Evolutionary conservation across 2,888 invertebrate genomes (phyloP).

Genomic region (Atherix ibis): DNA sequence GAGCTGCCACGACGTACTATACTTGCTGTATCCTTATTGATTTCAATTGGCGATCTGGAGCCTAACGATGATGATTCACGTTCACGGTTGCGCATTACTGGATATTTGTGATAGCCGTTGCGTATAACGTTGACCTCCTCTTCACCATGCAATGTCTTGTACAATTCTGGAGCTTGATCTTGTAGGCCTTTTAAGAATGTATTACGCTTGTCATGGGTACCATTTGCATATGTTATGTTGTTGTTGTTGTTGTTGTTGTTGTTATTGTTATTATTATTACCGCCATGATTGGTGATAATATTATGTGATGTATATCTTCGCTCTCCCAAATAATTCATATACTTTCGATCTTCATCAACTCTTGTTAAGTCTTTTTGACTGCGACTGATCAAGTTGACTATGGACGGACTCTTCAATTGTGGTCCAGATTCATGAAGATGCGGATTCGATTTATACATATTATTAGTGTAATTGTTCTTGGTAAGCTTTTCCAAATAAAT

Average conservation of each 20-base stretch:
- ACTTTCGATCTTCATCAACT: conserved; percentile 31
- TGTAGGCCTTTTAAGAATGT: conserved; percentile 52
- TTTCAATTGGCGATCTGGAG: conserved; percentile 27
- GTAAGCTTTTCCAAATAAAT: conserved; percentile 29
- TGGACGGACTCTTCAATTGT: conserved; percentile 68
- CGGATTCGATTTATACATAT: conserved; percentile 61
- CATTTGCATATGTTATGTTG: conserved; percentile 12
- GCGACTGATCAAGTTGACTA: conserved; percentile 70
- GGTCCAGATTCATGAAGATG: conserved; percentile 58
- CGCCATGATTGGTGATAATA: no score
- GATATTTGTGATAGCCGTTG: conserved; percentile 26
- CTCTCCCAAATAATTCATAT: conserved; percentile 14
- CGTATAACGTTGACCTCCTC: conserved; percentile 33
- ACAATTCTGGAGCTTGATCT: conserved; percentile 55
- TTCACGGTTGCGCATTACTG: conserved; percentile 11
- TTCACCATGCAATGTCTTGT: conserved; percentile 52
- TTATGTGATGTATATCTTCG: conserved; percentile 11
- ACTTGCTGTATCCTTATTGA: conserved; percentile 30
- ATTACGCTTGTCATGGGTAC: conserved; percentile 45
- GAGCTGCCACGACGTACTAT: conserved; percentile 46
- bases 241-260: no score
- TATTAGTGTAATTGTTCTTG: conserved; percentile 32
- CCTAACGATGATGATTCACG: conserved; percentile 22
- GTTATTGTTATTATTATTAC: no score
- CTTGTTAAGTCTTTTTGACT: conserved; percentile 65